Conservation (phyloP, 2,888 invertebrate species). For the Temnothorax unifasciatus region DNA sequence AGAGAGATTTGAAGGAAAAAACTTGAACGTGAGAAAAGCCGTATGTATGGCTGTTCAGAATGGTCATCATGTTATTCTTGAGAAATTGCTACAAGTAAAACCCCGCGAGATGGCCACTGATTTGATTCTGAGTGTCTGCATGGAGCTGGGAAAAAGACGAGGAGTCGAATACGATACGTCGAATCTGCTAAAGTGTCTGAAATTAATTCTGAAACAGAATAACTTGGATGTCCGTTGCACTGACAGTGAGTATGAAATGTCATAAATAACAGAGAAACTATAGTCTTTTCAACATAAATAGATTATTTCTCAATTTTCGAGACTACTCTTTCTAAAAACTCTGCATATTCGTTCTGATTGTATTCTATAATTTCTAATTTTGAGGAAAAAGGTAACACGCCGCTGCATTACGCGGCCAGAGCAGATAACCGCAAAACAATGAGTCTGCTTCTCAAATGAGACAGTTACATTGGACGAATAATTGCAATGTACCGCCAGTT, state of each 20-base stretch:
- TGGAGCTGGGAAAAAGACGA: conserved; percentile 73
- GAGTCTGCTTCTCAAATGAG: conserved; percentile 89
- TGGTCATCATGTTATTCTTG: conserved; percentile 87
- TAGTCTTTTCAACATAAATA: not conserved
- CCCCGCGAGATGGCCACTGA: conserved; percentile 55
- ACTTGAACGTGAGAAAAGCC: conserved; percentile 87
- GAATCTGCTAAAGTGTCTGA: conserved; percentile 89
- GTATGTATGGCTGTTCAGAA: conserved; percentile 89
- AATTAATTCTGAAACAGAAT: conserved; percentile 88
- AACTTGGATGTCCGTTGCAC: conserved; percentile 88
- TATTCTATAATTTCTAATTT: not conserved
- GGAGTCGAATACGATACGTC: conserved; percentile 80
- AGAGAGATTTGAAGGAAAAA: conserved; percentile 85
- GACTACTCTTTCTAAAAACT: not conserved
- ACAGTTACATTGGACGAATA: conserved; percentile 91
- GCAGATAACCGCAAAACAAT: conserved; percentile 90
- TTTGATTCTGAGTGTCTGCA: conserved; percentile 56
- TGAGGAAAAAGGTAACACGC: conserved; percentile 89
- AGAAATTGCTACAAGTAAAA: conserved; percentile 76
- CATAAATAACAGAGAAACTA: not conserved
- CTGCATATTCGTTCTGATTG: not conserved
- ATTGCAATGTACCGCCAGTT: conserved; percentile 90
- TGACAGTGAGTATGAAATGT: conserved; percentile 75
- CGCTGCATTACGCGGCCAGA: conserved; percentile 92
- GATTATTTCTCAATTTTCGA: not conserved